Evolutionary conservation across 2,113 vertebrate genomes (phyloP).

Genomic region (Marmota monax): DNA sequence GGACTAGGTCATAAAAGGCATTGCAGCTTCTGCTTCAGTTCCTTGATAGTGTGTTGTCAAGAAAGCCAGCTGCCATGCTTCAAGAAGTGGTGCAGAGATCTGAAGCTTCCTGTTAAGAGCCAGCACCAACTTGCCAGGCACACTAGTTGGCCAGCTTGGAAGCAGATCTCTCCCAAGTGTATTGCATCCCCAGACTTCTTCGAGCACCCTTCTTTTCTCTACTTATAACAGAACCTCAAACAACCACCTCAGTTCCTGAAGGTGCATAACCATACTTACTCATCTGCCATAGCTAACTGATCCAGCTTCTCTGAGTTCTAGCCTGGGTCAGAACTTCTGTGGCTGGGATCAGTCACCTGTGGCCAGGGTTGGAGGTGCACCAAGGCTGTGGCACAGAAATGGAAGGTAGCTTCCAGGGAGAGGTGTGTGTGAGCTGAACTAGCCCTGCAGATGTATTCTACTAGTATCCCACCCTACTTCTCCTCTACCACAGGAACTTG

Average conservation of each 20-base stretch:
- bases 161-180: not conserved
- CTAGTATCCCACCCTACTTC: not conserved
- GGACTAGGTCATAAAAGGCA: not conserved
- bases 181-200: not conserved
- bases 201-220: not conserved
- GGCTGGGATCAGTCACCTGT: not conserved
- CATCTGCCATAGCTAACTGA: not conserved
- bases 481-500: not conserved
- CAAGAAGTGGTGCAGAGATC: not conserved
- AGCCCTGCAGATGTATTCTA: not conserved
- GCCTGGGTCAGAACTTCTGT: not conserved
- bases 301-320: not conserved
- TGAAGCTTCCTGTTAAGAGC: not conserved
- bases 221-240: not conserved
- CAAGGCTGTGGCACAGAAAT: not conserved
- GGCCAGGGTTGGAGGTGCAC: not conserved
- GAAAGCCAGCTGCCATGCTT: not conserved
- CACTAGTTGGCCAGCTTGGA: not conserved
- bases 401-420: not conserved
- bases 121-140: not conserved
- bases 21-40: not conserved
- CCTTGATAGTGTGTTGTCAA: not conserved
- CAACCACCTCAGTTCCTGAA: not conserved
- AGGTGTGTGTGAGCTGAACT: not conserved
- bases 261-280: not conserved